Conservation (phyloP, 2,113 vertebrate genomes). For the Oreochromis tanganicae region DNA sequence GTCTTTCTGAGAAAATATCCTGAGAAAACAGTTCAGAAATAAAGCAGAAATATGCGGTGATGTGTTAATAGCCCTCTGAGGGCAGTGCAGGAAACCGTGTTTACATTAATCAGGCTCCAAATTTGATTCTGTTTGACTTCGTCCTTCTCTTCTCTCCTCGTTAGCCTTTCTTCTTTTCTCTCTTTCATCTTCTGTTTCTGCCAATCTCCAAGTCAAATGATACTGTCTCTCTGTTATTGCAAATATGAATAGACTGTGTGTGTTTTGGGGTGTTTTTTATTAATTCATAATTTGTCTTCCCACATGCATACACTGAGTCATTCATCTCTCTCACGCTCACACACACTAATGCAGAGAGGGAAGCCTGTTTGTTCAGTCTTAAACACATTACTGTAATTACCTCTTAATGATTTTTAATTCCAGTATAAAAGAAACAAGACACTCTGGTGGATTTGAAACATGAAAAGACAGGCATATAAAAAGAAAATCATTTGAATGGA, state of each 20-base stretch:
- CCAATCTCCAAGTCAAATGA: conserved; percentile 31
- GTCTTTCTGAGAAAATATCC: background rate
- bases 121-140: conserved; percentile 35
- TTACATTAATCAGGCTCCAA: conserved; percentile 22
- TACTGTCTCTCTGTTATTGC: background rate
- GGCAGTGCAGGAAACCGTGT: conserved; percentile 10
- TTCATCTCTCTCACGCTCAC: background rate
- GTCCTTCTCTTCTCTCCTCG: conserved; percentile 15
- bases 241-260: conserved; percentile 7
- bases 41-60: background rate
- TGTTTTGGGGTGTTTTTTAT: conserved; percentile 24
- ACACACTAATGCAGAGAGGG: background rate
- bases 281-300: conserved; percentile 26
- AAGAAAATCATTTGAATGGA: conserved; percentile 19
- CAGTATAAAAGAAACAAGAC: conserved; percentile 44
- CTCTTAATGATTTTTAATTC: conserved; percentile 58
- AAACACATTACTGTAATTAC: conserved; percentile 58
- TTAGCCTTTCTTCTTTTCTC: background rate
- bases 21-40: background rate
- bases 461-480: conserved; percentile 17
- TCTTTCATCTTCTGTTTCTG: conserved; percentile 7
- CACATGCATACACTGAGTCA: conserved; percentile 24
- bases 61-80: conserved; percentile 28
- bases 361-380: conserved; percentile 12
- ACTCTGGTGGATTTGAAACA: conserved; percentile 33